Conservation (phyloP, 1,140 invertebrate species). For the Prorops nasuta region DNA sequence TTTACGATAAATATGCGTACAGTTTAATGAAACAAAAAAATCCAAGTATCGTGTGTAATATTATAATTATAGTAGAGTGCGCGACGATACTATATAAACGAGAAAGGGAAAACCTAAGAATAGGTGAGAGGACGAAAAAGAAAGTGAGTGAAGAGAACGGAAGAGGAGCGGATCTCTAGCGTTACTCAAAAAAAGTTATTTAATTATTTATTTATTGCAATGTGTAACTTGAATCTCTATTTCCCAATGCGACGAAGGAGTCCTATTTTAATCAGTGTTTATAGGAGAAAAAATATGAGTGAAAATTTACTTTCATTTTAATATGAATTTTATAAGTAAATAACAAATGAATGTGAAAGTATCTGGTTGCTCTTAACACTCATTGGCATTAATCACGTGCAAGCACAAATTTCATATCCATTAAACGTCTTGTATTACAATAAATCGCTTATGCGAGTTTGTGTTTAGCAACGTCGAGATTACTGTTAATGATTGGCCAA, state of each 20-base stretch:
- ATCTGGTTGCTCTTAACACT: too few relatives aligned
- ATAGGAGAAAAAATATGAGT: constrained; percentile 39
- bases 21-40: constrained; percentile 38
- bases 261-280: constrained; percentile 49
- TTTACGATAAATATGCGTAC: constrained; percentile 50
- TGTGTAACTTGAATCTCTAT: constrained; percentile 48
- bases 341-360: too few relatives aligned
- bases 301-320: constrained; percentile 31
- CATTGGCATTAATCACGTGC: too few relatives aligned
- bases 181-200: constrained; percentile 51
- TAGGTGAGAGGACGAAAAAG: constrained; percentile 23
- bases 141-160: too few relatives aligned
- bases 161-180: constrained; percentile 42
- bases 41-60: constrained; percentile 52
- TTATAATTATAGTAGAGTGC: constrained; percentile 49
- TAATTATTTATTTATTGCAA: constrained; percentile 57
- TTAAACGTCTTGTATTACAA: too few relatives aligned
- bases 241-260: constrained; percentile 32
- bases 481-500: too few relatives aligned
- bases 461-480: too few relatives aligned
- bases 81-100: constrained; percentile 33
- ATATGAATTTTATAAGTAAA: too few relatives aligned
- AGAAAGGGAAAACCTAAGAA: constrained; percentile 25
- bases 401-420: too few relatives aligned
- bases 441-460: too few relatives aligned